Evolutionary conservation across 1,140 invertebrate species (phyloP).

Genomic region (Caerostris darwini): DNA sequence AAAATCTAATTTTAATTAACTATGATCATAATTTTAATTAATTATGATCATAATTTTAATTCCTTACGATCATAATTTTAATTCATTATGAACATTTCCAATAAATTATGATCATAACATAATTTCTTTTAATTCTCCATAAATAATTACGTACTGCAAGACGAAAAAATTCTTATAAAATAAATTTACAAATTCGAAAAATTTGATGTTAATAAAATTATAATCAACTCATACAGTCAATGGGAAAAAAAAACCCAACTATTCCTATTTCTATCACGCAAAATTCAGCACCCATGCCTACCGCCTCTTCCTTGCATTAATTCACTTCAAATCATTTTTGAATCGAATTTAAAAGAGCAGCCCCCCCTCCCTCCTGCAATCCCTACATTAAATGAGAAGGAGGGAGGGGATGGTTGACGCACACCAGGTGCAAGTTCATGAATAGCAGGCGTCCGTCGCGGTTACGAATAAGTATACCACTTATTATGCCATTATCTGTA

Average conservation of each 20-base stretch:
- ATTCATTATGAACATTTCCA: no score
- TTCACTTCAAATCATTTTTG: not conserved
- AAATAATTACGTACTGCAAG: no score
- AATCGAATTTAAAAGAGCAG: slow-evolving; percentile 33
- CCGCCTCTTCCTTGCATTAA: not conserved
- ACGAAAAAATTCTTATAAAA: not conserved
- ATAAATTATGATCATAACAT: no score
- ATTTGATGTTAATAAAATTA: no score
- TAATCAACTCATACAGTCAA: no score
- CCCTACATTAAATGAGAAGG: not conserved
- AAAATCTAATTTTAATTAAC: no score
- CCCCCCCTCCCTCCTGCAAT: not conserved
- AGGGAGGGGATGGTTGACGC: not conserved
- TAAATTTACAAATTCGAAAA: not conserved
- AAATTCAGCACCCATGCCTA: not conserved
- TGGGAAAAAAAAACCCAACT: not conserved
- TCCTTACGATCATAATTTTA: no score
- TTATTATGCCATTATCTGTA: slow-evolving; percentile 53
- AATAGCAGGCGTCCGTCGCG: slow-evolving; percentile 36
- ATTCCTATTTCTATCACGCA: not conserved
- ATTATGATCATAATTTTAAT: no score
- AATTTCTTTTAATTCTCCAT: no score
- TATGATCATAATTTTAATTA: no score
- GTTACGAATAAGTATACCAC: slow-evolving; percentile 52
- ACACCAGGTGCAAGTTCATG: not conserved